Evolutionary conservation across 2,113 vertebrate genomes (phyloP).

Genomic region (Donacobius atricapilla): DNA sequence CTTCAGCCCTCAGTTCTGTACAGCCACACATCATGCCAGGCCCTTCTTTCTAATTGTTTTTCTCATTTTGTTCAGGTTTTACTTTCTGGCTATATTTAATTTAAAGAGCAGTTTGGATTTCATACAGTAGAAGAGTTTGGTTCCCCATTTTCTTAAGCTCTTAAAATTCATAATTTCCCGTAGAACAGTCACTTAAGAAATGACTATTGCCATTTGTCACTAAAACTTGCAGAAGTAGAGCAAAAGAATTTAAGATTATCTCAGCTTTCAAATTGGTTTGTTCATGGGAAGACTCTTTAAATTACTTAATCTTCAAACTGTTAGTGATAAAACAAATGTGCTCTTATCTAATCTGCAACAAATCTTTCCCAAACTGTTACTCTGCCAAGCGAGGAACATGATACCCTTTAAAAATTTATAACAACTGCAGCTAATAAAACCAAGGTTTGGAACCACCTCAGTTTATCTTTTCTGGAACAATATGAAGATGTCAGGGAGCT

Average conservation of each 20-base stretch:
- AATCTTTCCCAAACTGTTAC: constrained; percentile 42
- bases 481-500: constrained; percentile 36
- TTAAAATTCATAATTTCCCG: not conserved
- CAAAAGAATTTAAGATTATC: not conserved
- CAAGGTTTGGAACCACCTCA: constrained; percentile 36
- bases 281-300: not conserved
- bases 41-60: not conserved
- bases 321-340: constrained; percentile 20
- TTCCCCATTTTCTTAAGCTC: not conserved
- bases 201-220: not conserved
- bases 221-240: not conserved
- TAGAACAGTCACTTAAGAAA: not conserved
- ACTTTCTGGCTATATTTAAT: not conserved
- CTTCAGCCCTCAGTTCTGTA: not conserved
- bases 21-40: not conserved
- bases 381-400: constrained; percentile 3
- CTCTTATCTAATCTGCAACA: constrained; percentile 44
- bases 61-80: not conserved
- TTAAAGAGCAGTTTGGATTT: not conserved
- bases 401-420: constrained; percentile 45
- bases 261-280: constrained; percentile 15
- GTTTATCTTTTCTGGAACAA: constrained; percentile 49
- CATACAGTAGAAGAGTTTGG: not conserved
- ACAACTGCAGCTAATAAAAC: constrained; percentile 56
- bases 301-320: constrained; percentile 45